These are phyloP conservation scores for Hipparchia sbordonii DNA, from an alignment of 2,888 invertebrate species.

Conservation along the genomic window DNA sequence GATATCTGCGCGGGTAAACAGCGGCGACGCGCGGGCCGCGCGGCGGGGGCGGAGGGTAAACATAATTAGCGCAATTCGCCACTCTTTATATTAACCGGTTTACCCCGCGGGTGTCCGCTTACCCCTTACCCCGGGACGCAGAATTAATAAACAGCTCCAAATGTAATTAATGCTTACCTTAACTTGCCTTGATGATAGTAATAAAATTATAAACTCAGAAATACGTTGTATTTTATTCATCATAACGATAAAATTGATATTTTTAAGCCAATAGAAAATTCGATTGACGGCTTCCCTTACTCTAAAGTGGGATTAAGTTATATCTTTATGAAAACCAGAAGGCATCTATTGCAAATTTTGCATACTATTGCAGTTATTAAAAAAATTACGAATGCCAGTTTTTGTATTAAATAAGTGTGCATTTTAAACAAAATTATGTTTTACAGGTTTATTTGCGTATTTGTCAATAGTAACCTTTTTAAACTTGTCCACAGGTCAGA, in stretches of 20 bases:
- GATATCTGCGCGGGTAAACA: conserved; percentile 38
- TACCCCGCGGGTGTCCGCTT: conserved; percentile 36
- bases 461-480: neutral
- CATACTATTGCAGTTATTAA: neutral
- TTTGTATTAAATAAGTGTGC: neutral
- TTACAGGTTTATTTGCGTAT: neutral
- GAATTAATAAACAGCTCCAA: conserved; percentile 35
- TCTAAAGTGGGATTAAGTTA: conserved; percentile 5
- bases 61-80: conserved; percentile 50
- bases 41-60: conserved; percentile 36
- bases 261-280: too few relatives aligned
- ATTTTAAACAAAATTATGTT: neutral
- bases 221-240: neutral
- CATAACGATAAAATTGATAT: neutral
- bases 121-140: conserved; percentile 21
- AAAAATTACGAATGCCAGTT: too few relatives aligned
- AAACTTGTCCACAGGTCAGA: conserved; percentile 55
- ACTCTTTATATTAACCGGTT: conserved; percentile 45
- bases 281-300: neutral
- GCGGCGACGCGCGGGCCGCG: conserved; percentile 15
- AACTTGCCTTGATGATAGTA: conserved; percentile 1
- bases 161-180: conserved; percentile 31
- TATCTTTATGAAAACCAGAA: neutral
- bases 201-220: neutral
- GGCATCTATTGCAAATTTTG: neutral